Evolutionary conservation across 2,113 vertebrate species (phyloP).

Genomic region (Nothocercus nigrocapillus): DNA sequence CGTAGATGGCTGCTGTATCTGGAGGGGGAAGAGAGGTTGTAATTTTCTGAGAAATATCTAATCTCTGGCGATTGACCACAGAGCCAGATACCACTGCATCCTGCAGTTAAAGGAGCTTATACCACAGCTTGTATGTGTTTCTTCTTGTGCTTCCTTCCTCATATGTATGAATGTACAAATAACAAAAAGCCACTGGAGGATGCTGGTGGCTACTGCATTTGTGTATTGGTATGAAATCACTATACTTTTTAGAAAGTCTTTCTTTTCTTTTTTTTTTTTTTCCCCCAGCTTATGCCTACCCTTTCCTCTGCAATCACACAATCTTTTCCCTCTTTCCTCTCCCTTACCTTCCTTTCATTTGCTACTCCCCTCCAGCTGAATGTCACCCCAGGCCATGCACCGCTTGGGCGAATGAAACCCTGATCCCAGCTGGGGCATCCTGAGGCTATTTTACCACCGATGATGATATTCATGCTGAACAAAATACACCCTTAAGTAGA

Average conservation of each 20-base stretch:
- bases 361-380: neutral
- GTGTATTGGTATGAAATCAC: neutral
- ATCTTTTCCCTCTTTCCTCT: neutral
- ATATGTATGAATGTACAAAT: neutral
- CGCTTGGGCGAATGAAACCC: neutral
- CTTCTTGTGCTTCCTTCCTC: neutral
- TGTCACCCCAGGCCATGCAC: neutral
- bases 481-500: neutral
- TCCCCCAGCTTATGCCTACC: neutral
- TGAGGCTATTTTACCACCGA: neutral
- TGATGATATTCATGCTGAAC: neutral
- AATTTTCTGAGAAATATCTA: neutral
- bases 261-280: neutral
- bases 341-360: neutral
- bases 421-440: neutral
- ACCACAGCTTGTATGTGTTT: neutral
- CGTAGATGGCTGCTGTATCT: neutral
- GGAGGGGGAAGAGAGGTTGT: neutral
- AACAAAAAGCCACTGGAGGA: neutral
- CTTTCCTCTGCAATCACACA: neutral
- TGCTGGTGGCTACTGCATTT: neutral
- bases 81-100: neutral
- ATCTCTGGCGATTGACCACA: neutral
- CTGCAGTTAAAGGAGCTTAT: neutral
- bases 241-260: neutral